Percentiles rank a stretch among this genome's conserved stretches.
phyloP scores from a whole-genome alignment of 2,888 invertebrate species.

The Hypomecis atomaria region DNA sequence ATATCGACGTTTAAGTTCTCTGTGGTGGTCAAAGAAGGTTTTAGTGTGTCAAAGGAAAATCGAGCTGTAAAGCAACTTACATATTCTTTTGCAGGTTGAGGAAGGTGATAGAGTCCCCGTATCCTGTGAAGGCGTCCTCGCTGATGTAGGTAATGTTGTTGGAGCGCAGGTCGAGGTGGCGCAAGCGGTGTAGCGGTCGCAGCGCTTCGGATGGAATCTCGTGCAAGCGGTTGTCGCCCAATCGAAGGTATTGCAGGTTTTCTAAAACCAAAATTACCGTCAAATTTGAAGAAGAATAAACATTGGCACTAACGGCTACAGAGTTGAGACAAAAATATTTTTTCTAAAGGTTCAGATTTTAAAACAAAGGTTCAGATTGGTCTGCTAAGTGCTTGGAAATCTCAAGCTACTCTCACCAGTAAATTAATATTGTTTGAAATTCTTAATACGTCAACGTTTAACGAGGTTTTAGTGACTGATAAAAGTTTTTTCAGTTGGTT shows the following conservation, averaged over 20 bases:
- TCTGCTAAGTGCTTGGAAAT: no score
- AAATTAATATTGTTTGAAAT: no score
- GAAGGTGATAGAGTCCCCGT: conserved; percentile 96
- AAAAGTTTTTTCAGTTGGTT: no score
- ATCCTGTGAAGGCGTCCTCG: conserved; percentile 95
- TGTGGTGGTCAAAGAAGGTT: background rate
- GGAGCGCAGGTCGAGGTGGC: conserved; percentile 93
- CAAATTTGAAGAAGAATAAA: background rate
- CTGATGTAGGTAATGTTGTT: conserved; percentile 93
- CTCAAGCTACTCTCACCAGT: no score
- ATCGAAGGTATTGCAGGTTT: conserved; percentile 94
- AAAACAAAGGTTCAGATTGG: no score
- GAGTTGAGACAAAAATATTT: no score
- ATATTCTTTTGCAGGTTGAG: conserved; percentile 95
- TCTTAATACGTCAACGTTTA: no score
- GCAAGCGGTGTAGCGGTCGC: conserved; percentile 92
- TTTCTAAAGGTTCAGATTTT: no score
- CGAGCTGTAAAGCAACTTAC: conserved; percentile 81
- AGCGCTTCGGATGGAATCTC: conserved; percentile 94
- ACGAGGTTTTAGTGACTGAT: no score
- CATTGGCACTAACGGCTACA: no score
- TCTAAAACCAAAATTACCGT: conserved; percentile 78
- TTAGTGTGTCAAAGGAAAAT: no score
- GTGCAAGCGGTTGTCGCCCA: conserved; percentile 95
- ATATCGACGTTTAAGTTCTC: no score